Evolutionary conservation across 2,888 invertebrate species (phyloP).

Genomic region (Eupeodes luniger): DNA sequence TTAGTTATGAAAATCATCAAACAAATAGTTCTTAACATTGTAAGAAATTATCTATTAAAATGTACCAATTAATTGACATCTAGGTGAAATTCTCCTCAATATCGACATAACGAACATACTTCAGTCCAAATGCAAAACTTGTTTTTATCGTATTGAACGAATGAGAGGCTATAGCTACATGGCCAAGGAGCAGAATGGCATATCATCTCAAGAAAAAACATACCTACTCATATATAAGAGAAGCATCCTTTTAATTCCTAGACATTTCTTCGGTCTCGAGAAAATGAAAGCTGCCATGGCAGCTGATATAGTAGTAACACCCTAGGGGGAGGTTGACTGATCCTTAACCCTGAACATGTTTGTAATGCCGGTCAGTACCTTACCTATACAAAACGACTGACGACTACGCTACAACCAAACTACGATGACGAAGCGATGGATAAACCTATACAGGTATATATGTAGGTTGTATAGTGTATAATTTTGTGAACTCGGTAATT

Average conservation of each 20-base stretch:
- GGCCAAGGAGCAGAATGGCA: slow-evolving; percentile 24
- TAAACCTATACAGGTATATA: too few species aligned
- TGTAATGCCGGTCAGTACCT: slow-evolving; percentile 40
- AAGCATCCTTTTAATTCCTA: slow-evolving; percentile 70
- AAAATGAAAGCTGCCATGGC: slow-evolving; percentile 63
- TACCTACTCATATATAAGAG: too few species aligned
- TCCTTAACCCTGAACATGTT: slow-evolving; percentile 65
- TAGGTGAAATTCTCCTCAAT: slow-evolving; percentile 7
- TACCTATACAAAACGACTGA: neutral
- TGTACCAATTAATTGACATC: neutral
- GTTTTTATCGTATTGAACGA: slow-evolving; percentile 41
- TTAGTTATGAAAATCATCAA: too few species aligned
- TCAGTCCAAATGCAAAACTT: neutral
- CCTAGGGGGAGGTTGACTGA: slow-evolving; percentile 45
- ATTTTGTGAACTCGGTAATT: slow-evolving; percentile 70
- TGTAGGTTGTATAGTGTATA: slow-evolving; percentile 51
- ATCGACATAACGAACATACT: neutral
- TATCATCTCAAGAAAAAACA: slow-evolving; percentile 54
- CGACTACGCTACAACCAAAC: neutral
- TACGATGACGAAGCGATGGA: too few species aligned
- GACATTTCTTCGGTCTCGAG: slow-evolving; percentile 25
- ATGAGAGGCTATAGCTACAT: slow-evolving; percentile 38
- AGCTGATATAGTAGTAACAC: slow-evolving; percentile 48
- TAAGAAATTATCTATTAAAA: too few species aligned
- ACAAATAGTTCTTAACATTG: too few species aligned